Conservation (phyloP, 2,888 invertebrate genomes). For the Hyposoter didymator region DNA sequence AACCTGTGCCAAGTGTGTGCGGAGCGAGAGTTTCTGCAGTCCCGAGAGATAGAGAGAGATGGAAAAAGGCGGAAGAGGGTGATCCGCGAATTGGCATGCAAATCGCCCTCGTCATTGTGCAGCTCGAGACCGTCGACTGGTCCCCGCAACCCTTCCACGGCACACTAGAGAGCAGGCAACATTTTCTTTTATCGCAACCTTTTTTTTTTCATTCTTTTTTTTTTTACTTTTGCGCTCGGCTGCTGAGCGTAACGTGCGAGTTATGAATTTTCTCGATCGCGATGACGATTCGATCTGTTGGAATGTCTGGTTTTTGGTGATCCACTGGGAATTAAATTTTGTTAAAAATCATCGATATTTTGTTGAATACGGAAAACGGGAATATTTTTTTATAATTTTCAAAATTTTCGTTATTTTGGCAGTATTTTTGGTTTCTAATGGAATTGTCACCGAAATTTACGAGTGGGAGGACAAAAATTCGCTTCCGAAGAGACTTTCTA, state of each 20-base stretch:
- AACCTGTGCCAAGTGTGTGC: slow-evolving; percentile 16
- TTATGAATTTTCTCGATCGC: not conserved
- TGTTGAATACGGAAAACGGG: too few relatives aligned
- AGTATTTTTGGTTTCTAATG: too few relatives aligned
- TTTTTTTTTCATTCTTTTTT: not conserved
- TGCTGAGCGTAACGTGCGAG: not conserved
- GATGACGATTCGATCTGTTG: too few relatives aligned
- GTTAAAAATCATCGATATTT: too few relatives aligned
- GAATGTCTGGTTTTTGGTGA: too few relatives aligned
- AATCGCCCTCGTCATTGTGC: slow-evolving; percentile 54
- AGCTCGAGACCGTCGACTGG: slow-evolving; percentile 28
- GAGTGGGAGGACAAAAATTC: too few relatives aligned
- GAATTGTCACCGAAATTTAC: too few relatives aligned
- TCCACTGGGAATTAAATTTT: too few relatives aligned
- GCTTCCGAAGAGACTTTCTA: too few relatives aligned
- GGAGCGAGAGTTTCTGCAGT: slow-evolving; percentile 13
- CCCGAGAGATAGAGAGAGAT: slow-evolving; percentile 20
- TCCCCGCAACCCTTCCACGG: slow-evolving; percentile 24
- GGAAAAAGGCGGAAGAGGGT: slow-evolving; percentile 55
- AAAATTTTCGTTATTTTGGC: too few relatives aligned
- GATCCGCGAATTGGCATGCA: slow-evolving; percentile 64
- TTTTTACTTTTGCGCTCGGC: slow-evolving; percentile 6
- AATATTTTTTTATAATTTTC: too few relatives aligned
- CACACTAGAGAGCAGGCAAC: slow-evolving; percentile 1
- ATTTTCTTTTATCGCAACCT: slow-evolving; percentile 12